These are phyloP conservation scores for Anneissia japonica DNA, from an alignment of 35 echinoderm and acorn worm genomes.

Conservation along the genomic window DNA sequence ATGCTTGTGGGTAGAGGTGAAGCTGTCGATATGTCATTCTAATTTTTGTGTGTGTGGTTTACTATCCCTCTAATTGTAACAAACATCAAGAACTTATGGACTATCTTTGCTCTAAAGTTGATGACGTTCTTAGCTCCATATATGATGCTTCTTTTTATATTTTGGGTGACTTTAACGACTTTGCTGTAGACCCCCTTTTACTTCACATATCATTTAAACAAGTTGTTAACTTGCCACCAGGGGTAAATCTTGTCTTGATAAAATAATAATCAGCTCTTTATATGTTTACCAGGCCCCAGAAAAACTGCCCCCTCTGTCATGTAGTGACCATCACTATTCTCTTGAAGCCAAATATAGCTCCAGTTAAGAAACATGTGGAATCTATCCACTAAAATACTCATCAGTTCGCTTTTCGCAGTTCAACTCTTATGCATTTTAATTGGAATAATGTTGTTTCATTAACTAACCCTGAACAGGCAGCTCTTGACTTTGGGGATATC, in stretches of 20 bases:
- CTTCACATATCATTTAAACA: constrained; percentile 11
- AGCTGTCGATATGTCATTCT: too few species aligned
- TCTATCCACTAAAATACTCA: background rate
- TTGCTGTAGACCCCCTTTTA: constrained; percentile 13
- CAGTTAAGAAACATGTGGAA: background rate
- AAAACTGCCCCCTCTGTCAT: background rate
- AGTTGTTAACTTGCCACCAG: constrained; percentile 27
- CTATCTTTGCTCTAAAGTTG: constrained; percentile 21
- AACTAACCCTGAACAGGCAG: background rate
- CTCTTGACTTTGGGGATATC: background rate
- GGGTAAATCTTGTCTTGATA: constrained; percentile 8
- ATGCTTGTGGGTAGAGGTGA: too few species aligned
- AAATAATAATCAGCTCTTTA: background rate
- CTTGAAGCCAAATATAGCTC: background rate
- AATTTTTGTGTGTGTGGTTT: constrained; percentile 33
- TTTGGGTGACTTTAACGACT: constrained; percentile 44
- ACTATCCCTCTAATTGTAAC: constrained; percentile 9
- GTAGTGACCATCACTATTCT: background rate
- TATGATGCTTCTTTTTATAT: constrained; percentile 17
- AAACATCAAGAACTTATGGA: constrained; percentile 10
- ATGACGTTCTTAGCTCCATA: background rate
- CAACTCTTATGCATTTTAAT: background rate
- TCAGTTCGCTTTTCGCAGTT: background rate
- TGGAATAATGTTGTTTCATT: background rate
- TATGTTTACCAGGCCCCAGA: background rate